Evolutionary conservation across 1,140 invertebrate species (phyloP), one percentile per base, ranked within the genome.

Genomic region (Drosophila nasuta): DNA sequence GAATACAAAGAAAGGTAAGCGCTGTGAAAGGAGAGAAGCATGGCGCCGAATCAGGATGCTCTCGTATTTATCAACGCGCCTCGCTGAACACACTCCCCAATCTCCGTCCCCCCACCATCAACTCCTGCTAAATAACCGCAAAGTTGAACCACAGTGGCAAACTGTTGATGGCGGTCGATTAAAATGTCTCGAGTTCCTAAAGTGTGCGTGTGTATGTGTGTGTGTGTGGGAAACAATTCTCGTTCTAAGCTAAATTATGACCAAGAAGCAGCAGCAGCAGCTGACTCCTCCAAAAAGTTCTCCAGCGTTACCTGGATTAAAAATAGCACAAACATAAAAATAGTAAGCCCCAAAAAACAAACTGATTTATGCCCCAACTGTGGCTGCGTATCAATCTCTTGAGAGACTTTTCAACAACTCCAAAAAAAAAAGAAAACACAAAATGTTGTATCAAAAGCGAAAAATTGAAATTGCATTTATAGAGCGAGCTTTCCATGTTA

Each of bases 121-220:
- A 70, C 58, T 52, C 57, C 65, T 70, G 58, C 51, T 68, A 75
- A 75, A 75, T 63, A 70, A 58, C 73, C 68, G 60, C 52, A 71
- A 75, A 71, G 56, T 72, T 65, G 62, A 46, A 35, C 28, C 68
- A 43, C 68, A 65, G 46, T 76, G 54, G 54, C 48, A 65, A 75
- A 52, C 60, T 64, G 52, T 65, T 75, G 20, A 25, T 25, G 68
- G 59, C 60, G 73, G 68, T 75, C 73, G 73, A 71, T 76, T 76
- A 76, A 65, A 72, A 76, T 72, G 56, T 60, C 74, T 72, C 28
- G 60, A 72, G 68, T 54, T 58, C 15, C 38, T 15, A 20, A 4
- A 41, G 38, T 54, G 49, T 52, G 46, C 20, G 13, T n/a, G 35
- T 25, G 10, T 5, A 28, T 25, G 3, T 25, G 20, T 25, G 20